Conservation (phyloP, 2,797 vertebrate species). For the Diplodus puntazzo region DNA sequence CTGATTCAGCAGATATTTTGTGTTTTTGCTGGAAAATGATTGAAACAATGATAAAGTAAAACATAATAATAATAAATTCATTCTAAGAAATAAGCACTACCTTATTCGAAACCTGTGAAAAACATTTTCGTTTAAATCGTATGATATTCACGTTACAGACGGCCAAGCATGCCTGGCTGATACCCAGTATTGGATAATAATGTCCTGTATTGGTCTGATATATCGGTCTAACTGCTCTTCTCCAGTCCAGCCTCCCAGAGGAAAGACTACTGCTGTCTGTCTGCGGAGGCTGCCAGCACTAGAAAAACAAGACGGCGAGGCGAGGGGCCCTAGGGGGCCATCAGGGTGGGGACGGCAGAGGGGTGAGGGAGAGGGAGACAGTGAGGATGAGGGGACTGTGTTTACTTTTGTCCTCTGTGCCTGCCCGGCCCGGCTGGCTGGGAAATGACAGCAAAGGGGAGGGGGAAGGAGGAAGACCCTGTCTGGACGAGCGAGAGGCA, state of each 20-base stretch:
- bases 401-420: conserved; percentile 78
- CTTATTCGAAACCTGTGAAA: background rate
- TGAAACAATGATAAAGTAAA: too few species aligned
- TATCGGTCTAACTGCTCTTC: conserved; percentile 27
- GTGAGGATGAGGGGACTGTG: conserved; percentile 63
- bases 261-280: conserved; percentile 73
- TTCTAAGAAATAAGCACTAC: too few species aligned
- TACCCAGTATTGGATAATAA: conserved; percentile 21
- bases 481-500: conserved; percentile 61
- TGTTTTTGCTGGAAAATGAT: background rate
- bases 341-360: conserved; percentile 47
- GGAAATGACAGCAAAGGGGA: conserved; percentile 69
- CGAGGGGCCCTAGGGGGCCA: conserved; percentile 72
- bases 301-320: conserved; percentile 80
- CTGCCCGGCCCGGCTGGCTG: conserved; percentile 47
- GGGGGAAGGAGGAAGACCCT: conserved; percentile 74
- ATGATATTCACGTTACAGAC: conserved; percentile 22
- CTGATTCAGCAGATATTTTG: background rate
- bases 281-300: conserved; percentile 71
- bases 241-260: conserved; percentile 53
- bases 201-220: conserved; percentile 12
- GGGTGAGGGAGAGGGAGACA: conserved; percentile 30
- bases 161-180: background rate
- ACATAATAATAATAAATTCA: too few species aligned
- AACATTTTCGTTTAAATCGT: background rate